A percentile compares a stretch with the other conserved stretches of the same genome.
These are phyloP conservation scores for Cheilosia scutellata DNA, from an alignment of 2,888 invertebrate species.

Conservation along the genomic window DNA sequence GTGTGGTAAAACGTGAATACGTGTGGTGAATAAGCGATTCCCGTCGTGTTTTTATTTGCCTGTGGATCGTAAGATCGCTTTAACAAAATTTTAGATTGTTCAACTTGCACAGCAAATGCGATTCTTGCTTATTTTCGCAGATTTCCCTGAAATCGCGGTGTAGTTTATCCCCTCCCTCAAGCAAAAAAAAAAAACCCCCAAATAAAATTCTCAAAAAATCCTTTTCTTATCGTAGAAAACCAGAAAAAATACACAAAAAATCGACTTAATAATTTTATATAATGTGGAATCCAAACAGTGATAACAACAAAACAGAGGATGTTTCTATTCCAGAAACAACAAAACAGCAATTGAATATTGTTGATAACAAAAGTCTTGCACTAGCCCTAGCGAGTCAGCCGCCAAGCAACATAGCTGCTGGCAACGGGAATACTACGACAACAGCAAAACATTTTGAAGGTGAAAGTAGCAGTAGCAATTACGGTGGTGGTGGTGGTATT, in stretches of 20 bases:
- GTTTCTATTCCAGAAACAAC: constrained; percentile 60
- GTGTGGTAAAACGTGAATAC: constrained; percentile 46
- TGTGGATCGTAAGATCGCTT: constrained; percentile 50
- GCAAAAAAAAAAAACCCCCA: neutral
- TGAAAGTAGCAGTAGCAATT: constrained; percentile 53
- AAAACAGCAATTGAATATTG: constrained; percentile 54
- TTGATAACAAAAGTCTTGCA: constrained; percentile 54
- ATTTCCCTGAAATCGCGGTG: constrained; percentile 44
- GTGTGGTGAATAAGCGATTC: constrained; percentile 49
- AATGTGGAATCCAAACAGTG: constrained; percentile 72
- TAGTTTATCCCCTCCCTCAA: constrained; percentile 23
- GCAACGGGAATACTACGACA: constrained; percentile 48
- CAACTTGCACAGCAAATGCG: constrained; percentile 35
- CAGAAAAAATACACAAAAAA: constrained; percentile 9
- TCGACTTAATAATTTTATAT: constrained; percentile 42
- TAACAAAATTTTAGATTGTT: constrained; percentile 4
- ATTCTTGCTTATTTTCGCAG: constrained; percentile 55
- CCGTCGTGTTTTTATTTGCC: constrained; percentile 18
- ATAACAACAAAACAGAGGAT: constrained; percentile 61
- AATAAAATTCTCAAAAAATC: neutral
- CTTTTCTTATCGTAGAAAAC: constrained; percentile 27
- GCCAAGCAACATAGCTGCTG: constrained; percentile 61
- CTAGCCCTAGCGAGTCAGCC: constrained; percentile 13
- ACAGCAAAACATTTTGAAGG: constrained; percentile 42
- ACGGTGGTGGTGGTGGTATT: constrained; percentile 53